Conservation (phyloP, 2,888 invertebrate species). For the Listrodromus nycthemerus region DNA sequence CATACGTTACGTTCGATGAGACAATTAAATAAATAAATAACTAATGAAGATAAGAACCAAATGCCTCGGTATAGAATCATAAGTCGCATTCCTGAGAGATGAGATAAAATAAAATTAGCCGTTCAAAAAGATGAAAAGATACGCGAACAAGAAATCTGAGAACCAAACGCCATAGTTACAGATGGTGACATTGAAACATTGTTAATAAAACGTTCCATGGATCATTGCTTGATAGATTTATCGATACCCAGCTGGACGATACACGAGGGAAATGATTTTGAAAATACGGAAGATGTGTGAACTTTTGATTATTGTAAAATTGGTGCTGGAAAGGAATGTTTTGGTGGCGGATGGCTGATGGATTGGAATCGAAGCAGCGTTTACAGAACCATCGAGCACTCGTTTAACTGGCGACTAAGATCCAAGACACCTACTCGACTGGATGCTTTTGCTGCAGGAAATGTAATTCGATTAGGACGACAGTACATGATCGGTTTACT, state of each 20-base stretch:
- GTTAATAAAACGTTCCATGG: constrained; percentile 4
- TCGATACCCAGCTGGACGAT: background rate
- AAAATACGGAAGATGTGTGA: constrained; percentile 7
- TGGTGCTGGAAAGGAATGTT: background rate
- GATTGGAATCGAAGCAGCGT: background rate
- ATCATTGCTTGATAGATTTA: constrained; percentile 7
- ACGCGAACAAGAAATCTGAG: background rate
- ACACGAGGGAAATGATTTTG: constrained; percentile 12
- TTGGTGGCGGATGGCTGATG: background rate
- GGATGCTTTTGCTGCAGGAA: constrained; percentile 26
- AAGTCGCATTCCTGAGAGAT: background rate
- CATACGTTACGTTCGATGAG: background rate
- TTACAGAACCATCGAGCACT: constrained; percentile 6
- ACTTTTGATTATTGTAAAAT: background rate
- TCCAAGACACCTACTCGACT: constrained; percentile 24
- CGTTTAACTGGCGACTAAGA: constrained; percentile 20
- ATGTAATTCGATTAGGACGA: constrained; percentile 52
- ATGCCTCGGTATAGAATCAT: background rate
- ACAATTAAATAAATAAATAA: background rate
- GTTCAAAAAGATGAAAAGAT: background rate
- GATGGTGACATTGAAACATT: background rate
- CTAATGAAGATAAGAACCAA: background rate
- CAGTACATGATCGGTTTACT: constrained; percentile 55
- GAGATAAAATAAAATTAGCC: background rate
- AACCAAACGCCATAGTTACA: background rate